phyloP scores from a whole-genome alignment of 2,888 invertebrate genomes.

The Galeruca laticollis region DNA sequence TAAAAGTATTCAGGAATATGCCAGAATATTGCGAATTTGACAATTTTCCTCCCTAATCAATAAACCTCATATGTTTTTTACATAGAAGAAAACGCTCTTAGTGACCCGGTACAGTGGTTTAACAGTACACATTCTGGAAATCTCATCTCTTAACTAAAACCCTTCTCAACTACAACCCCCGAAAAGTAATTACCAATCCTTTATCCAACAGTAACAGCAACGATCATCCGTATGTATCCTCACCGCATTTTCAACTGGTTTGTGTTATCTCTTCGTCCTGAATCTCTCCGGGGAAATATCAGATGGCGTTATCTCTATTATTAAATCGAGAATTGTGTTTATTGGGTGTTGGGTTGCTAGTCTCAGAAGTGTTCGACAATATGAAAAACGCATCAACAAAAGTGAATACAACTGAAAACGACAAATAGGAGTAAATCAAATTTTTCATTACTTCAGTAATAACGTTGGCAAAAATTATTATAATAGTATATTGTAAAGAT shows the following conservation, averaged over 20 bases:
- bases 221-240: slow-evolving; percentile 1
- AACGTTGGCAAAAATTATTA: no score
- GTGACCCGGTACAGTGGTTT: neutral
- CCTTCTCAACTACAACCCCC: slow-evolving; percentile 9
- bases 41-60: no score
- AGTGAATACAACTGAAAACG: neutral
- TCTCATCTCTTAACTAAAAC: slow-evolving; percentile 8
- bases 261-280: slow-evolving; percentile 27
- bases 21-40: no score
- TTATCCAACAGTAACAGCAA: slow-evolving; percentile 15
- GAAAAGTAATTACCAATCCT: slow-evolving; percentile 25
- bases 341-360: slow-evolving; percentile 6
- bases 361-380: neutral
- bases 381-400: slow-evolving; percentile 5
- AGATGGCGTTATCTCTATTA: slow-evolving; percentile 35
- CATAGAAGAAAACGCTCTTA: neutral
- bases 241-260: slow-evolving; percentile 26
- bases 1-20: no score
- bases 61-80: no score
- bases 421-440: no score
- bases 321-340: slow-evolving; percentile 32
- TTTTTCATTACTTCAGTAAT: no score
- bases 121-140: neutral
- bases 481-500: no score
- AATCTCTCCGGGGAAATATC: slow-evolving; percentile 38